Conservation (phyloP, 2,888 invertebrate genomes). For the Calameuta idolon region DNA sequence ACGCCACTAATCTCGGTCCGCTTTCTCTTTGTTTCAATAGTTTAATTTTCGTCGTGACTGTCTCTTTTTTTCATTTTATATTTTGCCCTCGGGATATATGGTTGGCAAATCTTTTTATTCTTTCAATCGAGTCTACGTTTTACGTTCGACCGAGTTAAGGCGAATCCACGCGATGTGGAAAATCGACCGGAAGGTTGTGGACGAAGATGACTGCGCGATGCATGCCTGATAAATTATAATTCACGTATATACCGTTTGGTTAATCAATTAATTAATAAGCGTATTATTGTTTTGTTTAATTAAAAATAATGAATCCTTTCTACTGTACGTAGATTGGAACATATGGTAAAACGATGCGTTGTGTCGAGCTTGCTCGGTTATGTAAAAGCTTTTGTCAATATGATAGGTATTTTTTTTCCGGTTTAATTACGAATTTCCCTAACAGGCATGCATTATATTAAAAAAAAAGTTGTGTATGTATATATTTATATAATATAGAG, state of each 20-base stretch:
- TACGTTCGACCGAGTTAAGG: background rate
- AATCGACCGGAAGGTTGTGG: background rate
- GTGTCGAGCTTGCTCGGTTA: conserved; percentile 31
- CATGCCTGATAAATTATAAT: background rate
- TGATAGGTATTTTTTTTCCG: conserved; percentile 35
- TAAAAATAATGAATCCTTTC: conserved; percentile 53
- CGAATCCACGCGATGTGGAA: background rate
- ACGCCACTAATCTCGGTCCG: background rate
- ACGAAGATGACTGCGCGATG: background rate
- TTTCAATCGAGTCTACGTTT: background rate
- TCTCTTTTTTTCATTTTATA: background rate
- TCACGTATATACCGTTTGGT: conserved; percentile 38
- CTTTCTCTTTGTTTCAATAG: conserved; percentile 8
- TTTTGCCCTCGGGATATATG: background rate
- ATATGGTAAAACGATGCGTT: conserved; percentile 26
- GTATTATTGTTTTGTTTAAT: conserved; percentile 56
- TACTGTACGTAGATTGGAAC: conserved; percentile 8
- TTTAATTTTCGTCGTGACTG: background rate
- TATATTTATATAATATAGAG: background rate
- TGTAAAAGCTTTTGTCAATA: conserved; percentile 45
- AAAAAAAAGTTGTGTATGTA: conserved; percentile 29
- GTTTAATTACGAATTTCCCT: conserved; percentile 47
- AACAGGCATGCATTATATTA: conserved; percentile 44
- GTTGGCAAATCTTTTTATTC: background rate
- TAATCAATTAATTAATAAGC: conserved; percentile 52